Base-by-base conservation (phyloP, 2,888 invertebrate species). In the Ditula angustiorana region DNA sequence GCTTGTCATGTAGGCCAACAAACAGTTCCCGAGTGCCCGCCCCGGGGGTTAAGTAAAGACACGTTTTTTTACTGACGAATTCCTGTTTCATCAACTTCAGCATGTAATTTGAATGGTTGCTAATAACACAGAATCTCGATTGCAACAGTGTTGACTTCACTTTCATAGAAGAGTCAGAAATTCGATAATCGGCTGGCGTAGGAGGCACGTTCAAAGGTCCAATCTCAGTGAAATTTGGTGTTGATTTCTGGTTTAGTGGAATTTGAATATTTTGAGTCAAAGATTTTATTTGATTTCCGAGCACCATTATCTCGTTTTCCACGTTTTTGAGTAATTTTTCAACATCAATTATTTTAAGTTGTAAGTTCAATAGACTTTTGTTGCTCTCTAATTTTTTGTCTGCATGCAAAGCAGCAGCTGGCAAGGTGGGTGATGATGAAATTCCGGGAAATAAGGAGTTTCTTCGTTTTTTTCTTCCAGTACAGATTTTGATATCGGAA, bases 301-400 rank as follows among this genome's bases (percentile, higher is more conserved):
- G 5, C 5, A 21, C 21, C n/a, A 13, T 33, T 10, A 52, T 52
- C 19, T 52, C n/a, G 0, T n/a, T 19, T 52, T 52, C 21, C 1
- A 52, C 2, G n/a, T 21, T 33, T 33, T 33, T 52, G 2, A 52
- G 52, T n/a, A 52, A 5, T 33, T 19, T 33, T 52, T 52, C 52
- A 11, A 52, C 8, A 33, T 52, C 33, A 11, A 7, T 33, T 19
- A 52, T 52, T 33, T 52, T 52, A n/a, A n/a, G 1, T 33, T 52
- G 33, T 3, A 52, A 1, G 28, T 10, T 33, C 16, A 52, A 11
- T 11, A 52, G 4, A 30, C 5, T 33, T 16, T 28, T 7, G n/a
- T 52, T 33, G 30, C 5, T 50, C 5, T 16, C 19, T 5, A 21
- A 16, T 10, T 2, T n/a, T 4, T 11, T 16, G 0, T 52, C 30